Evolutionary conservation across 2,888 invertebrate genomes (phyloP).

Genomic region (Venustoraphidia nigricollis): DNA sequence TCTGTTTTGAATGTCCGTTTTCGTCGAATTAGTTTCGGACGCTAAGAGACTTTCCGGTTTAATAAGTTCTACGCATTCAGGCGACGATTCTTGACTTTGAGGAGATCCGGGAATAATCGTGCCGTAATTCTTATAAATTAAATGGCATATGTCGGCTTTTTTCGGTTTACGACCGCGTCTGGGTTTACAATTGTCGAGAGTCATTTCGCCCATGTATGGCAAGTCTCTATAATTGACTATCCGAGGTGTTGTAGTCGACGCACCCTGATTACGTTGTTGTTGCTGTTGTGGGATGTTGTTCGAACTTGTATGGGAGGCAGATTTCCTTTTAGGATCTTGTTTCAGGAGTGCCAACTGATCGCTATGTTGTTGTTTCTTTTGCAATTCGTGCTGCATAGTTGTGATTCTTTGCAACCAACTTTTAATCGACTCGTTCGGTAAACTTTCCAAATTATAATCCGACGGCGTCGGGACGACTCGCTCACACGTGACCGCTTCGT

Average conservation of each 20-base stretch:
- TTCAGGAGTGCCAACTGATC: constrained; percentile 4
- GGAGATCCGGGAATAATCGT: constrained; percentile 69
- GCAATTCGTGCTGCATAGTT: constrained; percentile 47
- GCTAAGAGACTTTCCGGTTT: constrained; percentile 5
- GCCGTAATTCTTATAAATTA: constrained; percentile 84
- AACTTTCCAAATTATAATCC: constrained; percentile 1
- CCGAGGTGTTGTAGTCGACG: constrained; percentile 25
- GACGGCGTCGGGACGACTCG: constrained; percentile 27
- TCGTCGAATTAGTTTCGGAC: constrained; percentile 16
- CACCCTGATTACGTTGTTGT: constrained; percentile 11
- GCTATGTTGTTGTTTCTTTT: constrained; percentile 20
- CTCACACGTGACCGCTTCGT: constrained; percentile 21
- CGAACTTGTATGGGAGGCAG: constrained; percentile 16
- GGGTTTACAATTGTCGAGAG: constrained; percentile 74
- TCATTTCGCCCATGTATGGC: constrained; percentile 88
- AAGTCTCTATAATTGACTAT: constrained; percentile 65
- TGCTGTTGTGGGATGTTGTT: background rate
- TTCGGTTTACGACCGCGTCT: constrained; percentile 78
- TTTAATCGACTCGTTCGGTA: constrained; percentile 46
- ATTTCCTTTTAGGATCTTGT: constrained; percentile 13
- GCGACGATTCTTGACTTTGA: constrained; percentile 6
- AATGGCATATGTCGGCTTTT: constrained; percentile 81
- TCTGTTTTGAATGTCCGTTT: constrained; percentile 50
- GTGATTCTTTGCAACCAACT: constrained; percentile 64
- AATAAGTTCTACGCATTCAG: constrained; percentile 7